Conservation (phyloP, 1,140 invertebrate species). For the Drosophila asahinai region DNA sequence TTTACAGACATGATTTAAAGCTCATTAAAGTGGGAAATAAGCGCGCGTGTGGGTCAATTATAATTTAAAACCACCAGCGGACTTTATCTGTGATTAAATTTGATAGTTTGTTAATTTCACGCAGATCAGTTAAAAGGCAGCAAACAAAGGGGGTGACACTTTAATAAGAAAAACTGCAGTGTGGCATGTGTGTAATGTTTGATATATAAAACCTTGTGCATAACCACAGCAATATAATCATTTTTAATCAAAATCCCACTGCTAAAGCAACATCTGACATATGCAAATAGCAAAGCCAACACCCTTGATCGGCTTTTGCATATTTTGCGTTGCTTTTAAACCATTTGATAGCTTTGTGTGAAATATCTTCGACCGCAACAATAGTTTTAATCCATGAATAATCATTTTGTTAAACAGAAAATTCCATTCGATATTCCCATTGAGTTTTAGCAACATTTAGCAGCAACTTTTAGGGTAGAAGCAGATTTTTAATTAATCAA, state of each 20-base stretch:
- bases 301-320: slow-evolving; percentile 8
- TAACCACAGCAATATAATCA: slow-evolving; percentile 3
- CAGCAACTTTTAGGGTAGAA: slow-evolving; percentile 23
- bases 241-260: slow-evolving; percentile 15
- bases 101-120: slow-evolving; percentile 16
- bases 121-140: not conserved
- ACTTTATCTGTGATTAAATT: slow-evolving; percentile 12
- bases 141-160: not conserved
- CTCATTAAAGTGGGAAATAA: slow-evolving; percentile 32
- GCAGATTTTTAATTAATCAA: slow-evolving; percentile 74
- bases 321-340: slow-evolving; percentile 1
- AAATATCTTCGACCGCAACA: slow-evolving; percentile 22
- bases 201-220: not conserved
- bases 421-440: slow-evolving; percentile 33
- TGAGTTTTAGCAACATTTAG: slow-evolving; percentile 24
- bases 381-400: slow-evolving; percentile 33
- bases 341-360: slow-evolving; percentile 9
- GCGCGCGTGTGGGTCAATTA: slow-evolving; percentile 20
- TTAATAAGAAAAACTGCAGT: not conserved
- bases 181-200: not conserved
- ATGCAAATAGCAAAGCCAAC: slow-evolving; percentile 29
- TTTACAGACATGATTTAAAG: slow-evolving; percentile 39
- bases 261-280: slow-evolving; percentile 22
- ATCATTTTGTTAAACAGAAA: slow-evolving; percentile 32
- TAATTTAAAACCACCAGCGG: not conserved